Evolutionary conservation across 1,140 invertebrate genomes (phyloP), one percentile per base, ranked within the genome.

Genomic region (Drosophila nasuta): DNA sequence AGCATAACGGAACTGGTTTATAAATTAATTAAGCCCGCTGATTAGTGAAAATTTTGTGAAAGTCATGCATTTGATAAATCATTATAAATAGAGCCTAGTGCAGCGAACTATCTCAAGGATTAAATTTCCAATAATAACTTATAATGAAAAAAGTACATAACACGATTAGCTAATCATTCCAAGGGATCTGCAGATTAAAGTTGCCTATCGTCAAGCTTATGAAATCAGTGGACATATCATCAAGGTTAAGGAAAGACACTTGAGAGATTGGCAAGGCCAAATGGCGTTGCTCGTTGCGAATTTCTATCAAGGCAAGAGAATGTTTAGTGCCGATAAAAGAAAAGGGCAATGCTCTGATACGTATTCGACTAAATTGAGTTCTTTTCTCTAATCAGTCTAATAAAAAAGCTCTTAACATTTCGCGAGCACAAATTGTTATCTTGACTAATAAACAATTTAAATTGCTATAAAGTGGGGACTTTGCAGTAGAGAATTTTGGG

Each of bases 11-110:
- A 59, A 68, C 48, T 41, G 6, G 57, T 52, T 41, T 43, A 43
- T 59, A 68, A 60, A 73, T 60, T 35, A 73, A 68, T 45, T 46
- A 38, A 48, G 20, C 8, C 1, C 10, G 30, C 17, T 58, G 66
- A 70, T 58, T 63, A 75, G 25, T 57, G 28, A 64, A 1, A 65
- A 38, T 38, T 38, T 38, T 75, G 45, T 62, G 48, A 71, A 63
- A 70, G 72, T 70, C 72, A 75, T 67, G 11, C 5, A 49, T 28
- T 58, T 49, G 72, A 75, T 75, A 43, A 75, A 66, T 51, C 43
- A 17, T 11, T n/a, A 7, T 46, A 25, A 62, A 33, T 15, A 3
- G 2, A 38, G 1, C 1, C 41, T 48, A 28, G 35, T 64, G 59
- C 72, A 70, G 45, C 64, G 51, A 70, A 63, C 72, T 43, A 33